Percentiles rank a stretch among this genome's conserved stretches.
Evolutionary conservation across 1,140 invertebrate species (phyloP).

Genomic region (Rhyacophila brunnea): DNA sequence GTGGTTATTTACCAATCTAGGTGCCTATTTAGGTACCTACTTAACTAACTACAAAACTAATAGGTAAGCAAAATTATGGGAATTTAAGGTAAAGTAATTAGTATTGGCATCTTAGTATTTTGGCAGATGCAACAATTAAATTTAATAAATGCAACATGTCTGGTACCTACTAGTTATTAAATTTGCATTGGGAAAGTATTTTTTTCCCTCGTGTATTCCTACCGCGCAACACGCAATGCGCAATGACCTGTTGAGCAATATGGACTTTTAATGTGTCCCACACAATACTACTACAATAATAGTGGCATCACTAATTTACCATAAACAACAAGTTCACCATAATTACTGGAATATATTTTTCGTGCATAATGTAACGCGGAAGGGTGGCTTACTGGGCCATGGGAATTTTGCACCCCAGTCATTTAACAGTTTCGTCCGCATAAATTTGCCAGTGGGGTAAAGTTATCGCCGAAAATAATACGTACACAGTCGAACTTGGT

Average conservation of each 20-base stretch:
- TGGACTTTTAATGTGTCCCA: not conserved
- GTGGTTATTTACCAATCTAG: too few species aligned
- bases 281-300: slow-evolving; percentile 14
- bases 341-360: slow-evolving; percentile 22
- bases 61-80: too few species aligned
- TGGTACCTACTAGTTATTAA: not conserved
- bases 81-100: too few species aligned
- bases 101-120: too few species aligned
- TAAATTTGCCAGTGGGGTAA: too few species aligned
- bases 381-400: slow-evolving; percentile 20
- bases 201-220: not conserved
- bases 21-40: too few species aligned
- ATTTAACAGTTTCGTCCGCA: not conserved
- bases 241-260: slow-evolving; percentile 23
- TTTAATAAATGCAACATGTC: too few species aligned
- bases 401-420: slow-evolving; percentile 23
- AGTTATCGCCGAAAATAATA: too few species aligned
- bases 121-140: too few species aligned
- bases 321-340: slow-evolving; percentile 21
- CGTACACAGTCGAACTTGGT: too few species aligned
- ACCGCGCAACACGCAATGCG: slow-evolving; percentile 20
- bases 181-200: not conserved
- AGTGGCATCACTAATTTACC: slow-evolving; percentile 12
- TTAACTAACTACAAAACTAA: too few species aligned
- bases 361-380: not conserved